Evolutionary conservation across 2,888 invertebrate species (phyloP), one percentile per base, ranked within the genome.

Genomic region (Atrina japonica): DNA sequence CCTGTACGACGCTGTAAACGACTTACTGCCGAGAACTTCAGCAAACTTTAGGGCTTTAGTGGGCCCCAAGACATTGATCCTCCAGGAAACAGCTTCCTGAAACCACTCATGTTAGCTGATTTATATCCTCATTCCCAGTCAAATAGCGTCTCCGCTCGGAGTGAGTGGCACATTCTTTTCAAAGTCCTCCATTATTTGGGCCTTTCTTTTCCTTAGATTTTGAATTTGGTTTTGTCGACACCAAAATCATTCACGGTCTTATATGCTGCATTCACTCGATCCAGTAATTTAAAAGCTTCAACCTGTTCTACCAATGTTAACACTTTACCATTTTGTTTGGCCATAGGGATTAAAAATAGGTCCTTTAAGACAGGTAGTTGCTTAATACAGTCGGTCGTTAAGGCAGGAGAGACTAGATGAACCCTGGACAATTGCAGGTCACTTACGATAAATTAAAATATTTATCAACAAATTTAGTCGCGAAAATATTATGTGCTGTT

Each of bases 171-270:
- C 55, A 56, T 75, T 73, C 47, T 60, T 69, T 29, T 69, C 71
- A 64, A 58, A 60, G 21, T 73, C 67, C 0, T 72, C 27, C 23
- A 75, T 40, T 0, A 73, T 49, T 29, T 73, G 66, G 0, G 56
- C 56, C 59, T 74, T 74, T n/a, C 75, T 43, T 58, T 75, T 75
- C 53, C 73, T 16, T 30, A 72, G 60, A 16, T 69, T 65, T 52
- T 71, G 71, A 21, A 75, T 64, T 25, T 71, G 70, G 71, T 72
- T 56, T 70, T 73, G 1, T 75, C 75, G 6, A 78, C 75, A 41
- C 68, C 68, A 27, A 75, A 43, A n/a, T 72, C 58, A 2, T 70
- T 60, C 3, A 75, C 75, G 27, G 74, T 67, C 41, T 70, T 55
- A 18, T 71, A 27, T 21, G 73, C 49, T 63, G 53, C 60, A 63